phyloP scores from a whole-genome alignment of 2,113 vertebrate species.

The Lamprologus tigripictilis region DNA sequence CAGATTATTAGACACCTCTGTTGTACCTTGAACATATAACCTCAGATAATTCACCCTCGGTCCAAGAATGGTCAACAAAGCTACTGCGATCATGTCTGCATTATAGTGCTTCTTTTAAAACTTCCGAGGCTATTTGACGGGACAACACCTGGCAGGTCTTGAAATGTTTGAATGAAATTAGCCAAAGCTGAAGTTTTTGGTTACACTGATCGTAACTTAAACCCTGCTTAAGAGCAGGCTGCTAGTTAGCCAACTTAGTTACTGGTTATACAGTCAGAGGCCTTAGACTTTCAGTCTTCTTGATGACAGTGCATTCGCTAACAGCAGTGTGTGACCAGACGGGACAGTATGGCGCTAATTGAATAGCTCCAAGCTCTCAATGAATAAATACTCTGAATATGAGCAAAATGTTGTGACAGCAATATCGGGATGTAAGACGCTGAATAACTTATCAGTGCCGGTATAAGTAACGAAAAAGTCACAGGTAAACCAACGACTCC shows the following conservation, averaged over 20 bases:
- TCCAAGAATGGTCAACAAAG: not conserved
- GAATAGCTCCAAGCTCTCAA: not conserved
- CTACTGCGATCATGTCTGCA: not conserved
- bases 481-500: not conserved
- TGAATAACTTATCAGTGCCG: not conserved
- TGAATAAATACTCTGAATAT: not conserved
- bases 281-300: constrained; percentile 54
- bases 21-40: not conserved
- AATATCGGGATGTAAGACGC: too few relatives aligned
- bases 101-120: not conserved
- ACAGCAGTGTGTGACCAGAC: constrained; percentile 14
- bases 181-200: not conserved
- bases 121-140: not conserved
- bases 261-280: constrained; percentile 28
- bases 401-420: too few relatives aligned
- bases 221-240: not conserved
- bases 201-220: not conserved
- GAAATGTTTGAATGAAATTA: not conserved
- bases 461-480: not conserved
- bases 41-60: not conserved
- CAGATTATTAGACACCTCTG: not conserved
- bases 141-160: not conserved
- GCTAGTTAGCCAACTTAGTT: not conserved
- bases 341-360: not conserved
- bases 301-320: constrained; percentile 68